phyloP scores from a whole-genome alignment of 2,797 vertebrate genomes.

The Furcifer pardalis region DNA sequence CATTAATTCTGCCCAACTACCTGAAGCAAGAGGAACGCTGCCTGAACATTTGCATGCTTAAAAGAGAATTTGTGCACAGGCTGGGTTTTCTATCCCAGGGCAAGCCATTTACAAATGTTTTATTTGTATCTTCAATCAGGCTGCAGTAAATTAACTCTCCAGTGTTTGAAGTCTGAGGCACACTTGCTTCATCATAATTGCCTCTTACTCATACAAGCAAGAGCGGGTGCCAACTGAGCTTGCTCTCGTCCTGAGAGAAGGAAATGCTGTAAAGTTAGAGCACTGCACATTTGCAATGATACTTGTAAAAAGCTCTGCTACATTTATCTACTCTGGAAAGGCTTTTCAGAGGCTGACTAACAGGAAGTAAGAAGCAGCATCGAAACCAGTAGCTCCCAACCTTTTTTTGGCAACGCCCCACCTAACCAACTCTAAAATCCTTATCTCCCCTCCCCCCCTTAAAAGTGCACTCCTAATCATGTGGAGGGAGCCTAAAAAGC shows the following conservation, averaged over 20 bases:
- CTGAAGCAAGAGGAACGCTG: accelerated
- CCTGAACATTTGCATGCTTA: slow-evolving; percentile 5
- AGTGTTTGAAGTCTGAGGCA: slow-evolving; percentile 57
- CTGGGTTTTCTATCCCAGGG: slow-evolving; percentile 37
- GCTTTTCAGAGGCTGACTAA: neutral
- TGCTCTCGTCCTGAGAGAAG: neutral
- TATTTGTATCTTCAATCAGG: slow-evolving; percentile 27
- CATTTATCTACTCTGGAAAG: slow-evolving; percentile 13
- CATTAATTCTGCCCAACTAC: neutral
- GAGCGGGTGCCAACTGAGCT: slow-evolving; percentile 46
- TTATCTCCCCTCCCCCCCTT: no score
- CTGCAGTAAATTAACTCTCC: slow-evolving; percentile 46
- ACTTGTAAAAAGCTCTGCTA: neutral
- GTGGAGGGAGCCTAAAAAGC: no score
- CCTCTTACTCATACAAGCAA: slow-evolving; percentile 50
- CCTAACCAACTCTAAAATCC: no score
- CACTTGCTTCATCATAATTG: slow-evolving; percentile 26
- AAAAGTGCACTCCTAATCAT: no score
- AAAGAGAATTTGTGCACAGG: neutral
- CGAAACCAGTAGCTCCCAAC: neutral
- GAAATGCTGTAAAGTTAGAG: neutral
- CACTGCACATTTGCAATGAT: slow-evolving; percentile 3
- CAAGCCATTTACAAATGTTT: slow-evolving; percentile 38
- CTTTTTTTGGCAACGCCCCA: no score
- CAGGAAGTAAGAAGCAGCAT: neutral